These are phyloP conservation scores for Cephus pygmeus DNA, from an alignment of 2,888 invertebrate species.

Conservation along the genomic window DNA sequence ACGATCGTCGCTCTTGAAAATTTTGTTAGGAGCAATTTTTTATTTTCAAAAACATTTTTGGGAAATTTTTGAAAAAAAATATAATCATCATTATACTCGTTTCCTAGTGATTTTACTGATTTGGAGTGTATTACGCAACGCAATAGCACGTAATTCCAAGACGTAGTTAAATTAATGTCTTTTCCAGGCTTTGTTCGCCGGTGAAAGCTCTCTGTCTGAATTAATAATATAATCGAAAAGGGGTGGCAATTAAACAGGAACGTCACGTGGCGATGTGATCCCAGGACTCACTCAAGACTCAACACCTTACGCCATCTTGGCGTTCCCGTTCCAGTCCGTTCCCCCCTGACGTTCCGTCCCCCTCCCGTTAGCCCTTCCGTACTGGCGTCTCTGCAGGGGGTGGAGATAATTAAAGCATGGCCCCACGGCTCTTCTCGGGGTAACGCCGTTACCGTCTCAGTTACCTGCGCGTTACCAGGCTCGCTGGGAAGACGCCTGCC, in stretches of 20 bases:
- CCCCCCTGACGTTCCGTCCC: too few relatives aligned
- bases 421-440: slow-evolving; percentile 21
- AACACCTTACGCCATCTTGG: too few relatives aligned
- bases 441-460: slow-evolving; percentile 34
- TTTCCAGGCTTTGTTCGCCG: slow-evolving; percentile 4
- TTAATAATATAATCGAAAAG: slow-evolving; percentile 53
- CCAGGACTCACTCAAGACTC: slow-evolving; percentile 8
- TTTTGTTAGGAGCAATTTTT: too few relatives aligned
- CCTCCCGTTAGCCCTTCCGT: background rate
- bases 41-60: too few relatives aligned
- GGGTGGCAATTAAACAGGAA: slow-evolving; percentile 44
- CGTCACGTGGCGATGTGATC: slow-evolving; percentile 44
- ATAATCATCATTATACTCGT: too few relatives aligned
- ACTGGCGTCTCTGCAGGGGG: slow-evolving; percentile 22
- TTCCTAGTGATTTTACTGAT: too few relatives aligned
- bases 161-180: too few relatives aligned
- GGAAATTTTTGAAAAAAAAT: too few relatives aligned
- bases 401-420: slow-evolving; percentile 49
- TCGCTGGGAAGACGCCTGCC: background rate
- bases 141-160: too few relatives aligned
- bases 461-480: slow-evolving; percentile 46
- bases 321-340: too few relatives aligned
- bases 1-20: too few relatives aligned
- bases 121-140: too few relatives aligned
- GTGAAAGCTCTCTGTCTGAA: slow-evolving; percentile 25